Evolutionary conservation across 1,140 invertebrate genomes (phyloP).

Genomic region (Aleiodes sp.): DNA sequence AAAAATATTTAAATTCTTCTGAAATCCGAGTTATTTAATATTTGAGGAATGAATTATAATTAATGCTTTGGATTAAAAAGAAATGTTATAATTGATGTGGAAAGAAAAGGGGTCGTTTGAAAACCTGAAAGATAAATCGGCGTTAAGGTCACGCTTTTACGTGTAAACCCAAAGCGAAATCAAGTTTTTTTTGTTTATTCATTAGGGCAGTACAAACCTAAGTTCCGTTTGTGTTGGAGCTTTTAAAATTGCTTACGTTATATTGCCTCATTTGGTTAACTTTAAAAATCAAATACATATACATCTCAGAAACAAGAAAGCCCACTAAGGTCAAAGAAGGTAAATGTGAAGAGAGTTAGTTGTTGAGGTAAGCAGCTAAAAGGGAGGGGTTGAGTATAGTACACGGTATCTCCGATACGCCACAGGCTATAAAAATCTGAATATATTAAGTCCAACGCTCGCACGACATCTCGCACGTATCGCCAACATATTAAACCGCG

Average conservation of each 20-base stretch:
- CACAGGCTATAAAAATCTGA: slow-evolving; percentile 66
- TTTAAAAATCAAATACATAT: background rate
- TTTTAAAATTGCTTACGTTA: background rate
- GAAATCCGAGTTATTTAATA: no score
- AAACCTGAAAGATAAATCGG: slow-evolving; percentile 43
- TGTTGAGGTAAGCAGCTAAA: slow-evolving; percentile 34
- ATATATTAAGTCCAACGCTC: slow-evolving; percentile 61
- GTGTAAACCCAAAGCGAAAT: slow-evolving; percentile 61
- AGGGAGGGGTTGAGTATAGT: slow-evolving; percentile 43
- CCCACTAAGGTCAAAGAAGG: slow-evolving; percentile 3
- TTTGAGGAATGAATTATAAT: no score
- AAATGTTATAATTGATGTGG: background rate
- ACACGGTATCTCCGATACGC: slow-evolving; percentile 61
- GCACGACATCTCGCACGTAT: slow-evolving; percentile 57
- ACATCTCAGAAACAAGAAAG: slow-evolving; percentile 20
- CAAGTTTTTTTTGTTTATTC: slow-evolving; percentile 67
- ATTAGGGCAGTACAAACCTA: slow-evolving; percentile 55
- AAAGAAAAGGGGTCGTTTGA: slow-evolving; percentile 1
- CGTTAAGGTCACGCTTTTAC: slow-evolving; percentile 64
- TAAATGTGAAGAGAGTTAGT: background rate
- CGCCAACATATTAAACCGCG: slow-evolving; percentile 56
- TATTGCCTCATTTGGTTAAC: no score
- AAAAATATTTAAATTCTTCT: no score
- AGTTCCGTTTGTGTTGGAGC: slow-evolving; percentile 57
- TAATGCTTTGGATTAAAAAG: no score